These are phyloP conservation scores for Dynastes tityus DNA, from an alignment of 2,888 invertebrate genomes.

Conservation along the genomic window DNA sequence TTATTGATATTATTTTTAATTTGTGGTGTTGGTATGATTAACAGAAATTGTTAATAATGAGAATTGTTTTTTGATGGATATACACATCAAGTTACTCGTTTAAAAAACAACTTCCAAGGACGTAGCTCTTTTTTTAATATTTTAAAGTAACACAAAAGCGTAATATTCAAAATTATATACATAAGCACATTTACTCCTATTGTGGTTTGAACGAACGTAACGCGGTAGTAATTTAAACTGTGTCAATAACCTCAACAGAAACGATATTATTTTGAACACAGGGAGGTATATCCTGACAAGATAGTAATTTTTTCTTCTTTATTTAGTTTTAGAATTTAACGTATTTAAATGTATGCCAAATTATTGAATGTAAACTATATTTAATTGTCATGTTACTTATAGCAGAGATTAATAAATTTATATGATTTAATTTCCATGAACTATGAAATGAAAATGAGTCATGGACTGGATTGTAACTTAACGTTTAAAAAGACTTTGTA, in stretches of 20 bases:
- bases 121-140: slow-evolving; percentile 1
- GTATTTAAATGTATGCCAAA: too few species aligned
- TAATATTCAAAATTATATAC: slow-evolving; percentile 8
- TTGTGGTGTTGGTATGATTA: slow-evolving; percentile 43
- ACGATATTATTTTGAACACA: slow-evolving; percentile 12
- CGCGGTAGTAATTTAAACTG: slow-evolving; percentile 6
- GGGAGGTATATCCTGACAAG: not conserved
- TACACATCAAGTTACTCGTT: not conserved
- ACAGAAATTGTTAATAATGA: slow-evolving; percentile 4
- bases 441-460: too few species aligned
- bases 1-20: slow-evolving; percentile 27
- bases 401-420: too few species aligned
- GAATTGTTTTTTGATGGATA: not conserved
- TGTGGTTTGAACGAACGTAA: slow-evolving; percentile 18
- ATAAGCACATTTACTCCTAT: not conserved
- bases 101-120: not conserved
- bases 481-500: too few species aligned
- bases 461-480: too few species aligned
- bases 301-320: too few species aligned
- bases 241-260: slow-evolving; percentile 16
- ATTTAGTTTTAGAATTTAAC: too few species aligned
- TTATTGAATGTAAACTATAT: too few species aligned
- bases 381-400: too few species aligned
- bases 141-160: not conserved
- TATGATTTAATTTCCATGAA: too few species aligned